Evolutionary conservation across 2,113 vertebrate genomes (phyloP).

Genomic region (Plectropomus leopardus): DNA sequence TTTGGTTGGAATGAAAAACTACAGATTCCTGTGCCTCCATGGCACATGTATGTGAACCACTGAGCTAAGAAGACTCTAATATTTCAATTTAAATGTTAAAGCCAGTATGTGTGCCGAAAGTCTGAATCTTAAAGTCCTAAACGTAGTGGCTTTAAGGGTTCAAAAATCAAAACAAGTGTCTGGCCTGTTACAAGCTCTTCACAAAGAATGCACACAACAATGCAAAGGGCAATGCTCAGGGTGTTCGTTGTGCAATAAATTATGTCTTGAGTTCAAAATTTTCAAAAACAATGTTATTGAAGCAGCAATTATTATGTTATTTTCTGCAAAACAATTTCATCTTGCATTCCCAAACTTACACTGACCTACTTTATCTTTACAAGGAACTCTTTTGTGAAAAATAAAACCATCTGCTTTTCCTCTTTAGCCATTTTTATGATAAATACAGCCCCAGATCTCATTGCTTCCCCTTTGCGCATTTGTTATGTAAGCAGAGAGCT

Average conservation of each 20-base stretch:
- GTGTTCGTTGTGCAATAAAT: not conserved
- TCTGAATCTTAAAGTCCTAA: not conserved
- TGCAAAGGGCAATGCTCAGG: not conserved
- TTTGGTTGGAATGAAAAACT: not conserved
- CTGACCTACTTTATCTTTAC: not conserved
- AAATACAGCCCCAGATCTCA: not conserved
- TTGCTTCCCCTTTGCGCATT: not conserved
- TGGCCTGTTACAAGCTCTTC: slow-evolving; percentile 34
- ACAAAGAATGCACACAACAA: not conserved
- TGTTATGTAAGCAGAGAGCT: slow-evolving; percentile 1
- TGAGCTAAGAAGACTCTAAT: not conserved
- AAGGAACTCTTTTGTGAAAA: not conserved
- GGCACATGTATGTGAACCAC: slow-evolving; percentile 18
- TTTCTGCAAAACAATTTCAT: not conserved
- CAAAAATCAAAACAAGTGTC: not conserved
- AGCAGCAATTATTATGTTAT: no score
- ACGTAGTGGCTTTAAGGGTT: slow-evolving; percentile 22
- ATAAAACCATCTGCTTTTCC: not conserved
- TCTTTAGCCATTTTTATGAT: not conserved
- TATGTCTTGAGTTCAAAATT: not conserved
- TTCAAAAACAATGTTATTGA: not conserved
- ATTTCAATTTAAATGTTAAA: slow-evolving; percentile 12
- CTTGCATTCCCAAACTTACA: not conserved
- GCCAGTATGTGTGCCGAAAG: slow-evolving; percentile 2
- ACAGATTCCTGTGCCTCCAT: slow-evolving; percentile 5